Evolutionary conservation across 2,888 invertebrate species (phyloP), one percentile per base, ranked within the genome.

Genomic region (Athetis lepigone): DNA sequence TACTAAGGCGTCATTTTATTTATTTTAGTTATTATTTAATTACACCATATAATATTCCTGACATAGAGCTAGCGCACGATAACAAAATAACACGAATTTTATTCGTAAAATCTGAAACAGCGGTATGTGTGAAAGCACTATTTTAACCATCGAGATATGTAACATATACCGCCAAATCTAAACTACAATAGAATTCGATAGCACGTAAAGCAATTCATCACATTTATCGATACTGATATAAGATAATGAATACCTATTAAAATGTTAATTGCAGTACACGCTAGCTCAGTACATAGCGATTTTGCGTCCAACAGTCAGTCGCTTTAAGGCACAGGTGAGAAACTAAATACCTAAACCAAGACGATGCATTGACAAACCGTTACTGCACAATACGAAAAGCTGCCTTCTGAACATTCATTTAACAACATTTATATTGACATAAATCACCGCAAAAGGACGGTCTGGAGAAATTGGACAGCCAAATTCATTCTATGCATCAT

Each of bases 381-480:
- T 5, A 47, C 16, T 13, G 2, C 13, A 40, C 0, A 33, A 23
- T 25, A 25, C 4, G 9, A 61, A 9, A 19, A 19, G 9, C 25
- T 16, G 13, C 4, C n/a, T 2, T 33, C 39, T 18, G 18, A 39
- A 9, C 1, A 4, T 16, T 9, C 2, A 9, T 9, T 29, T 18
- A 23, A 13, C 16, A 27, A 25, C 4, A 46, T 37, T 45, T 62
- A 63, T 52, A 29, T n/a, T 39, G 64, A 37, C n/a, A 46, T 8
- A 1, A 19, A 4, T 33, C 43, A 45, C 18, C 4, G n/a, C n/a
- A 9, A 13, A 11, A 25, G 45, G 45, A 65, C 19, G 45, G 19
- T 27, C 13, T 29, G 1, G 4, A 19, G 16, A 9, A 63, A 8
- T 9, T 8, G 13, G 0, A 52, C n/a, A 51, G 11, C 37, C 9